Conservation (phyloP, 2,113 vertebrate species). For the Myotis brandtii region DNA sequence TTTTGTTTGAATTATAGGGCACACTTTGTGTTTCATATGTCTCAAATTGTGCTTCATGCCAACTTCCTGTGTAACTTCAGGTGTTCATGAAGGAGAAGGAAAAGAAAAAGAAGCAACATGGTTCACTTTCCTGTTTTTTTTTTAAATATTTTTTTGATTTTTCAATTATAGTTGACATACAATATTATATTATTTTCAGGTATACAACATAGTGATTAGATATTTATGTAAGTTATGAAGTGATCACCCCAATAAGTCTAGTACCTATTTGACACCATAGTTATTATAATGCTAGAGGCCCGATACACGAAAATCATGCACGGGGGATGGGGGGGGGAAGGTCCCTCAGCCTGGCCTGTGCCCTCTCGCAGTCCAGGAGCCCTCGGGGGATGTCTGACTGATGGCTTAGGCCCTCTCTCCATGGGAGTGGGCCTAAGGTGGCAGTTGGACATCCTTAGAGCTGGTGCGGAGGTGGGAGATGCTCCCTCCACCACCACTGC, state of each 20-base stretch:
- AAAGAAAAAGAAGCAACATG: background rate
- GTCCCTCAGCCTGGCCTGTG: too few species aligned
- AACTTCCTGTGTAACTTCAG: background rate
- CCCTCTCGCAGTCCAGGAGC: too few species aligned
- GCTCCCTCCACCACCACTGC: too few species aligned
- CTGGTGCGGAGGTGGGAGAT: too few species aligned
- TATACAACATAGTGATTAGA: background rate
- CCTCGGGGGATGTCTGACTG: too few species aligned
- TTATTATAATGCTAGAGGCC: background rate
- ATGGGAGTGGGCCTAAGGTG: too few species aligned
- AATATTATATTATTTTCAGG: background rate
- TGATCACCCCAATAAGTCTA: background rate
- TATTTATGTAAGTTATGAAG: background rate
- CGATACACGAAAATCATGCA: too few species aligned
- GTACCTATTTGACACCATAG: background rate
- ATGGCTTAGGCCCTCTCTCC: too few species aligned
- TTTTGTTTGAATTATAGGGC: background rate
- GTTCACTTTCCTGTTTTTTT: background rate
- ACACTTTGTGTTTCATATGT: slow-evolving; percentile 45
- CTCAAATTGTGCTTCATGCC: background rate
- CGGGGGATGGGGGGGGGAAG: too few species aligned
- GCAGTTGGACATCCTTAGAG: too few species aligned
- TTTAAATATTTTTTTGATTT: too few species aligned
- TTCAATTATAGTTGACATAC: background rate
- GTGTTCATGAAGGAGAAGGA: background rate